Base-by-base conservation (phyloP, 2,113 vertebrate species). In the Agapornis roseicollis region DNA sequence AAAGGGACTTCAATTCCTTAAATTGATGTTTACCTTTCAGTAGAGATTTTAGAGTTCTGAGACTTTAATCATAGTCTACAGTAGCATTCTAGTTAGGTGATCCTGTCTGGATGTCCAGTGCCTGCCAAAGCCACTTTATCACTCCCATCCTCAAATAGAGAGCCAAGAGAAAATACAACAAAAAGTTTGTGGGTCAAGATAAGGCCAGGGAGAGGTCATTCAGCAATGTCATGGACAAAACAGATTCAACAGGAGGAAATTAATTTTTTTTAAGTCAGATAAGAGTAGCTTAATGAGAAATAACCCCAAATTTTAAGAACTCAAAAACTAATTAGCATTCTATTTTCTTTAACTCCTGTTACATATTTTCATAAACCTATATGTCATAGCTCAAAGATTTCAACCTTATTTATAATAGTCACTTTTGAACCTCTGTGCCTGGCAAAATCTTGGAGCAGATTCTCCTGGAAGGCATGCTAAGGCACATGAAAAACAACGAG, bases 161-260 rank as follows among this genome's bases (percentile, higher is more conserved):
- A 50, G 14, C 6, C 2, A 31, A 83, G 10, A 15, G 15, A 55
- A 64, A 90, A 44, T 7, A 24, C 3, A 19, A 33, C 0, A 3
- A 79, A 69, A 70, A 1, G 0, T 6, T 64, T 7, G 2, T 7
- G 13, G 2, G 11, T 33, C 1, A 3, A 58, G 41, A 23, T 11
- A 60, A 27, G 24, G 11, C 35, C 25, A n/a, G 39, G 39, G 44
- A 81, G 29, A 71, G 17, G 71, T 41, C 33, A 55, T 13, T 41
- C 44, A n/a, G 0, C 13, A 22, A 5, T 31, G 1, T 58, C 12
- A 22, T 0, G 0, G 12, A 2, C 9, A 70, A 46, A 46, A 33
- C 6, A 76, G 11, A 50, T 15, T 55, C 0, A 0, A 8, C 9
- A 29, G 41, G 15, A 18, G 29, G 13, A 84, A 76, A 71, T 61